Percentiles rank a stretch among this genome's conserved stretches.
Conservation (phyloP, 2,797 vertebrate species). For the Lepus townsendii region DNA sequence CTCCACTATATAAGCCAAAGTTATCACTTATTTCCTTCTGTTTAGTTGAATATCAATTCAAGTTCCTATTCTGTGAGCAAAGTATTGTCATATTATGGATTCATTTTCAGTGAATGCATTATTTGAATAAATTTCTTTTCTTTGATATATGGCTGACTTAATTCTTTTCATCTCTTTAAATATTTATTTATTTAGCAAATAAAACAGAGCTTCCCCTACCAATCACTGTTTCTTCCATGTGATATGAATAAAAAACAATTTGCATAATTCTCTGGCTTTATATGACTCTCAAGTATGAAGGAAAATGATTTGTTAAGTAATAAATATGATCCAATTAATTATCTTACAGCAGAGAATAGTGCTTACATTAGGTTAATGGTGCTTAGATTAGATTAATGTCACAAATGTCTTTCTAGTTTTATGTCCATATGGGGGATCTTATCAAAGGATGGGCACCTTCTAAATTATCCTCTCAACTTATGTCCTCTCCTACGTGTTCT, state of each 20-base stretch:
- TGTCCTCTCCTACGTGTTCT: neutral
- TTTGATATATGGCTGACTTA: neutral
- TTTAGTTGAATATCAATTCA: neutral
- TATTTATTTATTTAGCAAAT: conserved; percentile 18
- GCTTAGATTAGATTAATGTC: neutral
- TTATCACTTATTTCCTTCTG: neutral
- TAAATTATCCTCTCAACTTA: fast-evolving
- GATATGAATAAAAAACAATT: neutral
- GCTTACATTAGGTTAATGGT: conserved; percentile 8
- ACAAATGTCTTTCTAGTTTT: neutral
- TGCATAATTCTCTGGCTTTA: neutral
- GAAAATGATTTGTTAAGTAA: neutral
- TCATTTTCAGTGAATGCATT: conserved; percentile 10
- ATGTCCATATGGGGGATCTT: neutral
- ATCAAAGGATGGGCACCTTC: neutral
- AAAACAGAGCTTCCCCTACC: neutral
- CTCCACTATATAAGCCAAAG: neutral
- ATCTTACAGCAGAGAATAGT: neutral
- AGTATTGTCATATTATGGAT: neutral
- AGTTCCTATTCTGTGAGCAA: neutral
- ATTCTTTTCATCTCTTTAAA: neutral
- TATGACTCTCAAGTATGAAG: neutral
- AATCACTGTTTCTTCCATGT: neutral
- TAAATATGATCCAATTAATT: neutral
- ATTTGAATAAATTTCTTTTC: neutral